Base-by-base conservation (phyloP, 2,888 invertebrate species). In the Alentia gelatinosa region DNA sequence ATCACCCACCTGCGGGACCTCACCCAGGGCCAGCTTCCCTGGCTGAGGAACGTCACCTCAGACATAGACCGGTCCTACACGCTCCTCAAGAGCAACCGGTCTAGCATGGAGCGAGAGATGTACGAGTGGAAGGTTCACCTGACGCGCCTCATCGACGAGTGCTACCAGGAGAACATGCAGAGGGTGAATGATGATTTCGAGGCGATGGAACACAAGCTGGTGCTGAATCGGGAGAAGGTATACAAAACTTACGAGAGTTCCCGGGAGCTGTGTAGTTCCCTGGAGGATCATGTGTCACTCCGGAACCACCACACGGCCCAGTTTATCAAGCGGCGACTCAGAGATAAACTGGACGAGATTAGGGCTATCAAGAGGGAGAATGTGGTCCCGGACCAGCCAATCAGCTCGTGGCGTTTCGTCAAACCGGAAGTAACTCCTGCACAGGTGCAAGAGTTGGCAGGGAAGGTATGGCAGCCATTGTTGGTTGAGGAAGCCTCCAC, bases 221-320 rank as follows among this genome's bases (percentile, higher is more conserved):
- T 86, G 26, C 4, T 86, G 42, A 86, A 86, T 33, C 42, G 86
- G 9, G 47, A 86, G 33, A 86, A 86, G 47, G 47, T 86, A 19
- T 86, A 47, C 86, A 26, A 86, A 0, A 86, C 50, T 9, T 86
- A 47, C n/a, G 86, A 86, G 15, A 26, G n/a, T 0, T 47, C 86
- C 1, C 26, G 86, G 15, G n/a, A 86, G 47, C 30, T 86, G 50
- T 86, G 86, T 26, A 26, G 86, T 42, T 50, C 42, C 12, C n/a
- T 50, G 86, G 86, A 47, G 3, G 86, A 86, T 3, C 86, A 47
- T 42, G 15, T 35, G 35, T 47, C 86, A 3, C 7, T 35, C 5
- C 42, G 86, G 9, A 86, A 86, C 50, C 47, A 86, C 86, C 86
- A 86, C 50, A 19, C 86, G 47, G 42, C 50, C 0, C 86, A 47